Evolutionary conservation across 2,888 invertebrate genomes (phyloP).

Genomic region (Tipula unca): DNA sequence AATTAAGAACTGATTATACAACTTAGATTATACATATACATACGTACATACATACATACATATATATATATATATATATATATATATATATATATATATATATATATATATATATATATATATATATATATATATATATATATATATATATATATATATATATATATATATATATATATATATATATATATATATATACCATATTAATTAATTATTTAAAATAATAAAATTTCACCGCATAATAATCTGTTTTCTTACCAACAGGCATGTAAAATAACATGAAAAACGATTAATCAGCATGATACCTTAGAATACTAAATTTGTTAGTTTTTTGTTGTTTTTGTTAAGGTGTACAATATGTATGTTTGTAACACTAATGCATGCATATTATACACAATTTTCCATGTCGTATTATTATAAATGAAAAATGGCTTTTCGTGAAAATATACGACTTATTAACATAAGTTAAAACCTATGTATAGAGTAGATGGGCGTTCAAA

Average conservation of each 20-base stretch:
- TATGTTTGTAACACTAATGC: not conserved
- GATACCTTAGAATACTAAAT: not conserved
- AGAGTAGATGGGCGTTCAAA: not conserved
- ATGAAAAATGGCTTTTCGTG: not conserved
- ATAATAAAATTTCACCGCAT: slow-evolving; percentile 14
- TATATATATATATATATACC: not conserved
- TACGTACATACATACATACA: not conserved
- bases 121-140: not conserved
- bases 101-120: not conserved
- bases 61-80: not conserved
- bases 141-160: not conserved
- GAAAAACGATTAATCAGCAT: slow-evolving; percentile 10
- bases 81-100: not conserved
- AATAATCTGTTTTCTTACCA: slow-evolving; percentile 8
- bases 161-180: not conserved
- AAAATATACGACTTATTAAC: not conserved
- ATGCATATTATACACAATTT: not conserved
- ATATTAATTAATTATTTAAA: not conserved
- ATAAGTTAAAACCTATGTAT: not conserved
- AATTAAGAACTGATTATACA: not conserved
- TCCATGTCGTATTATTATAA: not conserved
- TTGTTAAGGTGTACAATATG: not conserved
- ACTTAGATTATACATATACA: not conserved
- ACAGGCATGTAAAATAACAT: slow-evolving; percentile 8
- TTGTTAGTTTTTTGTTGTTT: not conserved